Percentiles rank a stretch among this genome's conserved stretches.
Conservation (phyloP, 2,888 invertebrate genomes). For the Hydropsyche betteni region DNA sequence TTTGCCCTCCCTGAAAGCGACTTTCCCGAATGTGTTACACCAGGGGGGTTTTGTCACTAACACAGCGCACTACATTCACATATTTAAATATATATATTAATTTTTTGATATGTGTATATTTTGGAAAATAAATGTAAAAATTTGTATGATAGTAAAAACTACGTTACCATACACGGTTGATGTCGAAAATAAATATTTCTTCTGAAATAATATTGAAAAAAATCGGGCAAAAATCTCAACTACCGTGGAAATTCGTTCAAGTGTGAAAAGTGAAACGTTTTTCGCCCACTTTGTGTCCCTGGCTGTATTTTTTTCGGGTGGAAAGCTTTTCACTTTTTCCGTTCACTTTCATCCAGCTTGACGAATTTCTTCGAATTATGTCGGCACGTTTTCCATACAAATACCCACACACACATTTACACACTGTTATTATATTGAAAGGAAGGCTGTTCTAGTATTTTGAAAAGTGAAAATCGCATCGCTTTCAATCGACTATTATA, state of each 20-base stretch:
- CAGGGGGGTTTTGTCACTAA: constrained; percentile 67
- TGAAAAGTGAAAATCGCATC: no score
- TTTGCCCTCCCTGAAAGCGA: constrained; percentile 57
- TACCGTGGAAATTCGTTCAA: not conserved
- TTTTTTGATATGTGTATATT: not conserved
- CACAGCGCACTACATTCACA: constrained; percentile 59
- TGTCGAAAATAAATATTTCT: not conserved
- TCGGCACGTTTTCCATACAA: constrained; percentile 16
- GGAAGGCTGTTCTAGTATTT: not conserved
- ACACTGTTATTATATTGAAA: not conserved
- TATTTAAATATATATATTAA: constrained; percentile 16
- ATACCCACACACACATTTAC: not conserved
- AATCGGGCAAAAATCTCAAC: not conserved
- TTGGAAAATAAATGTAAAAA: not conserved
- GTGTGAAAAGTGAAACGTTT: constrained; percentile 11
- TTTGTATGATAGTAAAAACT: not conserved
- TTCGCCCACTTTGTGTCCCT: not conserved
- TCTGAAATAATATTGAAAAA: no score
- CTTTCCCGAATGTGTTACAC: constrained; percentile 65
- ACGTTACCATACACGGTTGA: not conserved
- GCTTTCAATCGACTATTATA: no score
- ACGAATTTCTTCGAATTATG: not conserved
- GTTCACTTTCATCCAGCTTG: no score
- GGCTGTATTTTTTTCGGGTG: not conserved
- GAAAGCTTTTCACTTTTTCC: not conserved